Evolutionary conservation across 1,140 invertebrate genomes (phyloP), one percentile per base, ranked within the genome.

Genomic region (Aphaenogaster rudis): DNA sequence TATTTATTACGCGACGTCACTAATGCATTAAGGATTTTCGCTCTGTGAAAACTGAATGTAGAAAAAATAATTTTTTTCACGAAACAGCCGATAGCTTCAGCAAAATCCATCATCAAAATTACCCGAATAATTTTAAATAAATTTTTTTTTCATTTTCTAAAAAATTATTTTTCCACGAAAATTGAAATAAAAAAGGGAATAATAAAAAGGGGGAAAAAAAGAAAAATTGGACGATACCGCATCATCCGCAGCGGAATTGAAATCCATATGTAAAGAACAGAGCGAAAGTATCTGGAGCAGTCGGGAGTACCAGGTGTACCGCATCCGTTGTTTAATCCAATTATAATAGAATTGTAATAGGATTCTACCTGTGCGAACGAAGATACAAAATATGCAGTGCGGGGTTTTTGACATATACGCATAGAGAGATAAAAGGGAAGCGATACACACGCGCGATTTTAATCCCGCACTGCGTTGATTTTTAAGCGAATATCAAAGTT

Each of bases 401-500:
- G 42, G 8, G 59, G n/a, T 52, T 85, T 84, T 84, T 45, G 42
- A 50, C n/a, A 11, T 36, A 17, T 36, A 17, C 39, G 33, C 64
- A 69, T 7, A 66, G 28, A 66, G 28, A 11, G 28, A 28, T 28
- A 28, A 8, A 50, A 28, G 13, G 81, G 11, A 36, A 21, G 13
- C 52, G 54, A n/a, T 28, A 28, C 28, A 28, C 28, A 28, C 28
- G 28, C 28, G 48, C 54, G 57, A 57, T 57, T 82, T 72, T 59
- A 72, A 71, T 78, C 48, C 66, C 77, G 59, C 67, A 82, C 33
- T 50, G 39, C 28, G 28, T 64, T 57, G 54, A 9, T 50, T 85
- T 76, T 87, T 80, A 87, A 89, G 74, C 39, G 39, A 77, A 89
- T 76, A 78, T 87, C 78, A 78, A 91, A 90, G 69, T 86, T 79